These are phyloP conservation scores for Micromesistius poutassou DNA, from an alignment of 2,797 vertebrate species.

Conservation along the genomic window DNA sequence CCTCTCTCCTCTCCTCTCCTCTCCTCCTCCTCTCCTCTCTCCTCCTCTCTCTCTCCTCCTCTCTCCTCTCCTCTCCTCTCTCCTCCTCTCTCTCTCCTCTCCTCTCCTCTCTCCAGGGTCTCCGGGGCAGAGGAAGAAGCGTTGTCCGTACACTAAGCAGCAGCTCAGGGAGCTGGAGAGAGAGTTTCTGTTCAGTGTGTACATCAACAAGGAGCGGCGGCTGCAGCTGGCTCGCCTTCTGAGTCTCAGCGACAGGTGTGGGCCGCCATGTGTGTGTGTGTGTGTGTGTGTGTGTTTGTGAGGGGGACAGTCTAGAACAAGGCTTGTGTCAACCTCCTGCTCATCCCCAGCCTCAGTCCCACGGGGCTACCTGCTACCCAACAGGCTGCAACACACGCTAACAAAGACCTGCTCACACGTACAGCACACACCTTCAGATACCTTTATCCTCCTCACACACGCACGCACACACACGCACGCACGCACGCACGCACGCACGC, in stretches of 20 bases:
- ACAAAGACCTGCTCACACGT: not conserved
- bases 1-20: not conserved
- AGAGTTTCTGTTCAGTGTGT: slow-evolving; percentile 94
- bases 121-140: slow-evolving; percentile 78
- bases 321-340: not conserved
- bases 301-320: not conserved
- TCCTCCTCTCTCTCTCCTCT: not conserved
- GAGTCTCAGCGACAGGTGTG: slow-evolving; percentile 84
- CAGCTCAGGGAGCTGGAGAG: slow-evolving; percentile 96
- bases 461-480: no score
- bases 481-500: no score
- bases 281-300: slow-evolving; percentile 1
- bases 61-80: not conserved
- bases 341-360: not conserved
- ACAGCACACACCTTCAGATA: not conserved
- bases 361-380: no score
- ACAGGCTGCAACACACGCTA: no score
- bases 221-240: slow-evolving; percentile 92
- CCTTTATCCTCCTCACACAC: not conserved
- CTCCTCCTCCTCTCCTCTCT: not conserved
- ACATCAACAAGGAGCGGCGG: slow-evolving; percentile 94
- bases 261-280: not conserved
- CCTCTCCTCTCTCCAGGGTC: slow-evolving; percentile 9
- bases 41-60: not conserved
- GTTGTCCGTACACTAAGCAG: slow-evolving; percentile 93